A percentile compares a stretch with the other conserved stretches of the same genome.
Conservation (phyloP, 2,888 invertebrate species). For the Drosophila formosana region DNA sequence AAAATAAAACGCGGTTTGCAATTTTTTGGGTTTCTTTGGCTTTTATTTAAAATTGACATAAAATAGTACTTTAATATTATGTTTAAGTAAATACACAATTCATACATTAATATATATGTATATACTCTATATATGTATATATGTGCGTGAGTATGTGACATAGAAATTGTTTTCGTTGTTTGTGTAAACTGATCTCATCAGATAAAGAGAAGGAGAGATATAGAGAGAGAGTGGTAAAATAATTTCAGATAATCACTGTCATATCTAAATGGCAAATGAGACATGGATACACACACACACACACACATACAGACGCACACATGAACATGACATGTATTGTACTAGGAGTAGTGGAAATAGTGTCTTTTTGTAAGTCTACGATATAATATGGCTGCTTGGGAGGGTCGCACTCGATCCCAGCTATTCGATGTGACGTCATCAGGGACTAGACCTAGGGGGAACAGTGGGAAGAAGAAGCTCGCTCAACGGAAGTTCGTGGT, state of each 20-base stretch:
- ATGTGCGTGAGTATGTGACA: slow-evolving; percentile 38
- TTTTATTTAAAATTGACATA: slow-evolving; percentile 64
- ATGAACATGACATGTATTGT: slow-evolving; percentile 20
- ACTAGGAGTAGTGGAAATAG: slow-evolving; percentile 30
- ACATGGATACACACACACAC: slow-evolving; percentile 8
- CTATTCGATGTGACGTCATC: slow-evolving; percentile 66
- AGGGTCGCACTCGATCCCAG: slow-evolving; percentile 25
- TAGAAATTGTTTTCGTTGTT: slow-evolving; percentile 12
- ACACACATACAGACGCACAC: slow-evolving; percentile 1
- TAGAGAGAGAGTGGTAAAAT: neutral
- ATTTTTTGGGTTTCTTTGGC: slow-evolving; percentile 61
- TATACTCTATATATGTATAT: slow-evolving; percentile 22
- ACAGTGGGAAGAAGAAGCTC: neutral
- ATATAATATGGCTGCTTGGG: slow-evolving; percentile 56
- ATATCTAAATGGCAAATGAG: slow-evolving; percentile 10
- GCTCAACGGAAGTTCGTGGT: slow-evolving; percentile 61
- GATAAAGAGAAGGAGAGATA: neutral
- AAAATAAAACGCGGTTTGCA: neutral
- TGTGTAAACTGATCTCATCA: slow-evolving; percentile 3
- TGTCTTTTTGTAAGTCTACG: slow-evolving; percentile 69
- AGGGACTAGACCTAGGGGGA: slow-evolving; percentile 37
- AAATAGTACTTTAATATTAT: slow-evolving; percentile 36
- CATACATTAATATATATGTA: slow-evolving; percentile 4
- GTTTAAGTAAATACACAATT: slow-evolving; percentile 23
- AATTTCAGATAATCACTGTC: slow-evolving; percentile 14